These are phyloP conservation scores for Leptonema lineaticorne DNA, from an alignment of 1,140 invertebrate genomes.

Conservation along the genomic window DNA sequence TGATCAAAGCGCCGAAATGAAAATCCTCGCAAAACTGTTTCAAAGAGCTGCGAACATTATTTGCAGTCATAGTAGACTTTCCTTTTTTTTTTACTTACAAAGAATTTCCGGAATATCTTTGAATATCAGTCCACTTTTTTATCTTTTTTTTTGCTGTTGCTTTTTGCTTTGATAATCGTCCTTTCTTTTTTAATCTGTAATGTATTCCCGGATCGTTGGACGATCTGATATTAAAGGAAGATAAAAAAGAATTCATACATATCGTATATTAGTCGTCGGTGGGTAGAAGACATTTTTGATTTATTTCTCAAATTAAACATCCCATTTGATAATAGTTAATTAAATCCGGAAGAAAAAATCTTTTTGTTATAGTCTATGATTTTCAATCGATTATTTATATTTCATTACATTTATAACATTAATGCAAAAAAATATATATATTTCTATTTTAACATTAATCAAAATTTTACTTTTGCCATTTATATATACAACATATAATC, in stretches of 20 bases:
- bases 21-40: conserved; percentile 27
- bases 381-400: too few species aligned
- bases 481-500: too few species aligned
- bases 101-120: conserved; percentile 13
- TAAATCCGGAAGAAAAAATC: not conserved
- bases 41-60: conserved; percentile 26
- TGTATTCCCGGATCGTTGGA: conserved; percentile 5
- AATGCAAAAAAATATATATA: too few species aligned
- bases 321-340: not conserved
- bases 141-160: not conserved
- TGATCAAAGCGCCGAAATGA: conserved; percentile 32
- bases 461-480: too few species aligned
- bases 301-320: conserved; percentile 9
- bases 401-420: too few species aligned
- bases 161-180: not conserved
- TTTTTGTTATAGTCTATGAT: too few species aligned
- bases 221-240: too few species aligned
- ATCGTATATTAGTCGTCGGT: too few species aligned
- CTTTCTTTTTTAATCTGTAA: conserved; percentile 4
- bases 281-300: not conserved
- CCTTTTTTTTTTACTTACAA: not conserved
- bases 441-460: too few species aligned
- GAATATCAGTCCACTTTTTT: too few species aligned
- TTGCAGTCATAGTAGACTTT: conserved; percentile 22
- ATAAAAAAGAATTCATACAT: too few species aligned